Base-by-base conservation (phyloP, 2,888 invertebrate genomes). In the Stramonita haemastoma region DNA sequence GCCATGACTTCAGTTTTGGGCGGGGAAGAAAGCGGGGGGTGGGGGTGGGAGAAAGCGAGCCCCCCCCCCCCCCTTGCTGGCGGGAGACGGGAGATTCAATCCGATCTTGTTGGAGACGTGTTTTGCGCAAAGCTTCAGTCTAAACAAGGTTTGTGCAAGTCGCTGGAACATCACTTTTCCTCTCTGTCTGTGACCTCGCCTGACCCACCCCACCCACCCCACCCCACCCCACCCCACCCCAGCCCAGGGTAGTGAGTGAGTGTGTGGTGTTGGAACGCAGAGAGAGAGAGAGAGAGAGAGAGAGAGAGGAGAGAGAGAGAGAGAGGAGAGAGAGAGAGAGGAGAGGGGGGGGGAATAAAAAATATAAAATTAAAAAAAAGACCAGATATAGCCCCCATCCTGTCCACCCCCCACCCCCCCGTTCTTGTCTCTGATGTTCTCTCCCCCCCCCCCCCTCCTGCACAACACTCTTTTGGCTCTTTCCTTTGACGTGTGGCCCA, bases 41-140 rank as follows among this genome's bases (percentile, higher is more conserved):
- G 84, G 86, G 86, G 84, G 73, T 2, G 22, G n/a, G 73, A 13
- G n/a, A 73, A n/a, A 88, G 88, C 4, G 2, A 22, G 19, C 60
- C 60, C 4, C 6, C 6, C 60, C 60, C 60, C 57, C 57, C 57
- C 57, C 57, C 57, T 17, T 17, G 22, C 60, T 60, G 85, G 60
- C 19, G 81, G 89, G 84, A 32, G 77, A 90, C 86, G 87, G 84
- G 70, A 89, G 89, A 91, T 90, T 90, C 90, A 91, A 91, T 91
- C 90, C 90, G 88, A 87, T 84, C 86, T 88, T 88, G 90, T 87
- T 77, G 77, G 77, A 46, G 56, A 85, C 84, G 87, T 90, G 89
- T 91, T 91, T n/a, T 90, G 91, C 87, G 89, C 90, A 88, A 88
- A 88, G 91, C 86, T 88, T 87, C 89, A 90, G 88, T 90, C 87